Evolutionary conservation across 2,797 vertebrate genomes (phyloP).

Genomic region (Carduelis carduelis): DNA sequence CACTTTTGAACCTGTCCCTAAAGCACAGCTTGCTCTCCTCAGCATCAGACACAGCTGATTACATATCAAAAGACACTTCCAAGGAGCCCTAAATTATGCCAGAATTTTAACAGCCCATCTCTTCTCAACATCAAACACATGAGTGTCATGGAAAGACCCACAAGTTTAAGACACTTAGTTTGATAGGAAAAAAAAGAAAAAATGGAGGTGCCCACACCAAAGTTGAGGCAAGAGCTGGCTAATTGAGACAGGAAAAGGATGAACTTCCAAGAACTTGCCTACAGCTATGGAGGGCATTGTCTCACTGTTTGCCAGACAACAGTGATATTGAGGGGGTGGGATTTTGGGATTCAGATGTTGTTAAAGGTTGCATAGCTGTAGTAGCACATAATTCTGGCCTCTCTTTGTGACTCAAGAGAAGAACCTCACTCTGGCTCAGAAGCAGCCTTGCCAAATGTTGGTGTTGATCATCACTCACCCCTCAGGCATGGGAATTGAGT

Average conservation of each 20-base stretch:
- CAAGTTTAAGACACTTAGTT: not conserved
- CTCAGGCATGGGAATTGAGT: not conserved
- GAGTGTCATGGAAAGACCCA: not conserved
- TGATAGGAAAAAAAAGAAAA: not conserved
- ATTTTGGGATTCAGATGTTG: not conserved
- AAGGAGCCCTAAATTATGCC: not conserved
- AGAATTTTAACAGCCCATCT: not conserved
- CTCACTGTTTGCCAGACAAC: not conserved
- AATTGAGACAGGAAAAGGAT: not conserved
- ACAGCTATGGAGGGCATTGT: not conserved
- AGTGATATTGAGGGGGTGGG: accelerated
- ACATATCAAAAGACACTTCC: not conserved
- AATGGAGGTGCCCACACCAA: not conserved
- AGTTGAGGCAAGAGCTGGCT: not conserved
- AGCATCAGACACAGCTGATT: not conserved
- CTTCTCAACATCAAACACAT: not conserved
- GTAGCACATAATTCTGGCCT: not conserved
- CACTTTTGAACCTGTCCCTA: not conserved
- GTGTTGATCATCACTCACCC: not conserved
- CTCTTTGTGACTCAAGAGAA: not conserved
- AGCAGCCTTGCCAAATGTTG: not conserved
- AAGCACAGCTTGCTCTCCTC: not conserved
- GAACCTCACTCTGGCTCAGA: not conserved
- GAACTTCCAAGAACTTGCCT: not conserved
- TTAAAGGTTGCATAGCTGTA: not conserved